Evolutionary conservation across 2,888 invertebrate genomes (phyloP), one percentile per base, ranked within the genome.

Genomic region (Galerucella calmariensis): DNA sequence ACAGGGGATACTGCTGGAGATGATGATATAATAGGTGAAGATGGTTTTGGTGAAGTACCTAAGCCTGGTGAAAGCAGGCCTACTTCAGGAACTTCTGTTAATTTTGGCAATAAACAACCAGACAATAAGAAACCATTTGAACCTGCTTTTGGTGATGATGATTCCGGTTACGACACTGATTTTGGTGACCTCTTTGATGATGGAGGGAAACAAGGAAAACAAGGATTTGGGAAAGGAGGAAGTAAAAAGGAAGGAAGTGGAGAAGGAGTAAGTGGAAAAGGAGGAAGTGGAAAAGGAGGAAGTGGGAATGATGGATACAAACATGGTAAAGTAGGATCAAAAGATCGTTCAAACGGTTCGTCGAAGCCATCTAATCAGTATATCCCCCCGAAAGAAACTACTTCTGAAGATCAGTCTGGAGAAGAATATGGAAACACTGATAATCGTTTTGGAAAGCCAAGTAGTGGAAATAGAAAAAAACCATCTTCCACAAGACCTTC

Each of bases 101-200:
- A 51, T 67, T 48, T 27, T 51, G 51, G 27, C 14, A 16, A 56
- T 16, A 51, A 53, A 51, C 24, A 16, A 67, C 62, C 68, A 11
- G 35, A 48, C 12, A 20, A 20, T 27, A 12, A 51, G 2, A 74
- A 67, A 71, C 73, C 73, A 6, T 27, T 46, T n/a, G 56, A 51
- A 27, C 44, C 59, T 46, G n/a, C 71, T 16, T 72, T 6, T 27
- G 72, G 48, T 11, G 66, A 48, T 11, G 20, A 62, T 24, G 67
- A 77, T 41, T 71, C 75, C 53, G 77, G 63, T 41, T 62, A 67
- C 62, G 69, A 62, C 14, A 72, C 68, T 51, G 78, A 77, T 67
- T 74, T 76, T 70, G 82, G 76, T 27, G 80, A 81, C 41, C 69
- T 82, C 63, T 82, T 82, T 70, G 80, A 78, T 24, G 78, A 72